phyloP scores from a whole-genome alignment of 2,797 vertebrate species.

The Amblyopsis hoosieri region DNA sequence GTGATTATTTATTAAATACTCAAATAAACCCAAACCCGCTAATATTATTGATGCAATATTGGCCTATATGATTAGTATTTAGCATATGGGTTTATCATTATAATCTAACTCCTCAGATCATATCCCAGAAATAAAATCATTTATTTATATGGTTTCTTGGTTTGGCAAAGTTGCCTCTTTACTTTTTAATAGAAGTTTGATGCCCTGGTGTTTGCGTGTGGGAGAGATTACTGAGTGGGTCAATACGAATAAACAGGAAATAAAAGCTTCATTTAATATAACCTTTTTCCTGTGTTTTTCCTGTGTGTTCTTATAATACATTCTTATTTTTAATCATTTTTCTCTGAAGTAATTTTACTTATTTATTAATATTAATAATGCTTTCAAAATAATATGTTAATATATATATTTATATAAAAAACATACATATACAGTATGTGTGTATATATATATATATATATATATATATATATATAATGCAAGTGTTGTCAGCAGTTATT shows the following conservation, averaged over 20 bases:
- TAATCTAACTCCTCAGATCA: slow-evolving; percentile 12
- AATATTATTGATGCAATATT: neutral
- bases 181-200: slow-evolving; percentile 16
- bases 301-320: too few species aligned
- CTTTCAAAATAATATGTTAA: too few species aligned
- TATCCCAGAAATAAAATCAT: neutral
- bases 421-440: neutral
- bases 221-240: slow-evolving; percentile 15
- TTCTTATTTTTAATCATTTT: slow-evolving; percentile 17
- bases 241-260: slow-evolving; percentile 38
- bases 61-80: slow-evolving; percentile 4
- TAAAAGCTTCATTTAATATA: slow-evolving; percentile 20
- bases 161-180: slow-evolving; percentile 6
- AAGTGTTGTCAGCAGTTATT: neutral
- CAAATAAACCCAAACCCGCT: slow-evolving; percentile 4
- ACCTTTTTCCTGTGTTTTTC: slow-evolving; percentile 4
- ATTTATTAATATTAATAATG: slow-evolving; percentile 10
- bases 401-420: neutral
- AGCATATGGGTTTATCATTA: slow-evolving; percentile 4
- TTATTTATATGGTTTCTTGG: neutral
- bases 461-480: too few species aligned
- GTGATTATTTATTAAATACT: slow-evolving; percentile 31
- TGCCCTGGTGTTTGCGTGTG: slow-evolving; percentile 17
- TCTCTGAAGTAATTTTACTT: slow-evolving; percentile 29
- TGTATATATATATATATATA: too few species aligned